These are phyloP conservation scores for Heterodera filipjevi DNA, from an alignment of 2,888 invertebrate genomes.

Conservation along the genomic window DNA sequence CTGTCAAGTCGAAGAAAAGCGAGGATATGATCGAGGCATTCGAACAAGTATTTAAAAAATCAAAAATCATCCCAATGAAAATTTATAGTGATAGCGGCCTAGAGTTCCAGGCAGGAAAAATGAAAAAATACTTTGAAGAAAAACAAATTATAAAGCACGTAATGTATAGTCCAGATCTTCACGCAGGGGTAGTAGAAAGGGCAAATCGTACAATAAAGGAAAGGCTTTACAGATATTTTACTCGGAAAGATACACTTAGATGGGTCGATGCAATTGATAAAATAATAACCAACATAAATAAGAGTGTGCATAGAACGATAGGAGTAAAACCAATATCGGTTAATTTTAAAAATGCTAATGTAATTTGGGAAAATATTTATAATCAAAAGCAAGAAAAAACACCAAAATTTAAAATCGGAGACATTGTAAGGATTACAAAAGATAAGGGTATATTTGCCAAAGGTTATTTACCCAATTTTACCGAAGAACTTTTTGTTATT, in stretches of 20 bases:
- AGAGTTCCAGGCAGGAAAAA: constrained; percentile 1
- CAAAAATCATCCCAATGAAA: not conserved
- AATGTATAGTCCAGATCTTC: constrained; percentile 20
- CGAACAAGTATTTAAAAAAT: not conserved
- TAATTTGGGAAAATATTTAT: too few species aligned
- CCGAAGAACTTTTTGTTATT: too few species aligned
- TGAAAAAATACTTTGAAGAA: not conserved
- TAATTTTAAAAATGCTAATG: too few species aligned
- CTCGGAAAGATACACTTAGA: constrained; percentile 14
- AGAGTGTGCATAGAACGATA: too few species aligned
- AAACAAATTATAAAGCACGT: constrained; percentile 19
- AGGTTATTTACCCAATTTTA: too few species aligned
- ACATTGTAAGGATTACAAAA: too few species aligned
- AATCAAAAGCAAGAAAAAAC: too few species aligned
- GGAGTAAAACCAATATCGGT: too few species aligned
- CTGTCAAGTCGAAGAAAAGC: not conserved
- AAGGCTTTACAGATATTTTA: constrained; percentile 30
- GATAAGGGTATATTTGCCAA: too few species aligned
- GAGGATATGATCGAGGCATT: constrained; percentile 23
- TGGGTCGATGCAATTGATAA: constrained; percentile 23
- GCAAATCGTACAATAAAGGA: constrained; percentile 29
- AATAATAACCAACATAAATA: constrained; percentile 25
- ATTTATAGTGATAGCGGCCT: constrained; percentile 2
- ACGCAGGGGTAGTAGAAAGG: constrained; percentile 26
- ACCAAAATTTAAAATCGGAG: too few species aligned